Conservation (phyloP, 1,140 invertebrate genomes). For the Trachymyrmex cornetzi region DNA sequence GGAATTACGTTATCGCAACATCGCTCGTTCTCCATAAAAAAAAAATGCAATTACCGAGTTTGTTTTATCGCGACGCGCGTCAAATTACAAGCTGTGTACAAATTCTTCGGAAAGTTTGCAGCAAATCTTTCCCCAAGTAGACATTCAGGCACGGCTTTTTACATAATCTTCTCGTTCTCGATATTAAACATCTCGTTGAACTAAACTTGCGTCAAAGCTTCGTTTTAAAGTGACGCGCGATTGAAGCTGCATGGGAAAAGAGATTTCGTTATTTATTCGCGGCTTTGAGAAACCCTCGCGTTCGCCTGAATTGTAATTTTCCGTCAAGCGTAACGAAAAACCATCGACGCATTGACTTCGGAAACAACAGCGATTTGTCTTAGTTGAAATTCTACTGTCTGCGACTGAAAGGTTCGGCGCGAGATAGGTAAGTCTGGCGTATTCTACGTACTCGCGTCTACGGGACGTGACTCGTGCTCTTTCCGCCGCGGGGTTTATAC, state of each 20-base stretch:
- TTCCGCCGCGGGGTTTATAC: slow-evolving; percentile 7
- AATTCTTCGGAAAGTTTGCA: background rate
- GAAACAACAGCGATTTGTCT: slow-evolving; percentile 36
- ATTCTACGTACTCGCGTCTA: slow-evolving; percentile 2
- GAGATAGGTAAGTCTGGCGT: background rate
- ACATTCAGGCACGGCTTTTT: background rate
- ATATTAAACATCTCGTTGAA: background rate
- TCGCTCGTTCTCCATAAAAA: background rate
- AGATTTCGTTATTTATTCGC: background rate
- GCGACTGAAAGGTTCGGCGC: slow-evolving; percentile 26
- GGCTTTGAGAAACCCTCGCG: background rate
- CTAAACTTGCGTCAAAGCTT: background rate
- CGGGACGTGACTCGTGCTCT: slow-evolving; percentile 43
- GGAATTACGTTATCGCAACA: background rate
- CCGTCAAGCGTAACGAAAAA: slow-evolving; percentile 22
- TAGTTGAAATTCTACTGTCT: slow-evolving; percentile 33
- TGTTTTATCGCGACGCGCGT: background rate
- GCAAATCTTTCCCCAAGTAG: background rate
- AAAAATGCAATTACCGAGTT: background rate
- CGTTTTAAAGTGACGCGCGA: background rate
- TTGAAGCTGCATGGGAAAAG: background rate
- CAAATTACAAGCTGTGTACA: background rate
- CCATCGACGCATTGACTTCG: slow-evolving; percentile 22
- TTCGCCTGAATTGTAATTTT: slow-evolving; percentile 17
- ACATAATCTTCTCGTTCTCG: background rate